Base-by-base conservation (phyloP, 2,113 vertebrate genomes). In the Tringa solitaria region DNA sequence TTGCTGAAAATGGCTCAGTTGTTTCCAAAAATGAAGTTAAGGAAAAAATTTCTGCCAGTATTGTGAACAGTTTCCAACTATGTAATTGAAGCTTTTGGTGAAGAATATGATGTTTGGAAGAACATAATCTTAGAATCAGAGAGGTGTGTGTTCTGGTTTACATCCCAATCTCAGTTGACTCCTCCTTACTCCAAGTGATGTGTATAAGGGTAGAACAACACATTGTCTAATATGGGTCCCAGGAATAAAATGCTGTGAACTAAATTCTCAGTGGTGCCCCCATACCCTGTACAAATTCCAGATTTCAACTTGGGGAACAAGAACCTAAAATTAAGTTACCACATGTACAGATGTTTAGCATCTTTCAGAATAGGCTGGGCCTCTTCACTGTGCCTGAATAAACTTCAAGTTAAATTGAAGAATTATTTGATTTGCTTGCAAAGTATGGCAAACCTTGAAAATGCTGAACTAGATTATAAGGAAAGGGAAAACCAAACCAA, bases 271-370 rank as follows among this genome's bases (percentile, higher is more conserved):
- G n/a, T 67, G 69, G 65, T 89, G 14, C 4, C 22, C 15, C 6
- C 46, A 87, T 33, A 82, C 82, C 51, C 56, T 78, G 32, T 54
- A 67, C 59, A 18, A 37, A 87, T 89, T 84, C n/a, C 51, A 46
- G 28, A 50, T 46, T 81, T 26, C 56, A 51, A 12, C n/a, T 43
- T 63, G 32, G 20, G n/a, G 20, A 84, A 87, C 14, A 69, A 83
- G 39, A 94, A 69, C 61, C 70, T 92, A 61, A 92, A 95, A 94
- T 83, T 61, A 92, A 57, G 35, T 90, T 93, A 35, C 74, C 65
- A 79, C 32, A 75, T 26, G 2, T 43, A 54, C 84, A 84, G 69
- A 64, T 95, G 69, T 70, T 79, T 70, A 45, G 22, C 18, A 21
- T 91, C 65, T 83, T 89, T 93, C 43, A 69, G 61, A 81, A 84